phyloP scores from a whole-genome alignment of 2,113 vertebrate genomes.

The Hipposideros armiger region DNA sequence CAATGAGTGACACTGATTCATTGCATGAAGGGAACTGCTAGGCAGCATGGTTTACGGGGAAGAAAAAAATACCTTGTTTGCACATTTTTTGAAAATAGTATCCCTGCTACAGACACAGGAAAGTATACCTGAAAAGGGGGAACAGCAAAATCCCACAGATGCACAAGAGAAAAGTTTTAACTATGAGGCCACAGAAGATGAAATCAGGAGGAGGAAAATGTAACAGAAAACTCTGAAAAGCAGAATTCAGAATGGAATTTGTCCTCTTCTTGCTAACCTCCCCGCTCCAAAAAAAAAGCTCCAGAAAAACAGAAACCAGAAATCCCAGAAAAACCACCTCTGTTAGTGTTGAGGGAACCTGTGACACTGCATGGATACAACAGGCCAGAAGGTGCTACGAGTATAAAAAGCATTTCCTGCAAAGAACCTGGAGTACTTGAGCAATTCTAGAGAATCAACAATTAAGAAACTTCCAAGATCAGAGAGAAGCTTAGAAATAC shows the following conservation, averaged over 20 bases:
- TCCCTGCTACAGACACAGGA: constrained; percentile 51
- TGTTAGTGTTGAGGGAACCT: not conserved
- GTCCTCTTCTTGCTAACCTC: not conserved
- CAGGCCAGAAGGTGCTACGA: not conserved
- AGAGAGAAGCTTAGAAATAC: not conserved
- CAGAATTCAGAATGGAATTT: constrained; percentile 15
- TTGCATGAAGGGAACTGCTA: constrained; percentile 42
- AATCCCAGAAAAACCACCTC: constrained; percentile 6
- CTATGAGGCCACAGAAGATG: not conserved
- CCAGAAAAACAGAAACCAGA: not conserved
- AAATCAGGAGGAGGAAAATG: not conserved
- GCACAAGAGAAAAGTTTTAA: not conserved
- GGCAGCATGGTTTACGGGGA: constrained; percentile 69
- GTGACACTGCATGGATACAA: not conserved
- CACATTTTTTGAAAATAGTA: constrained; percentile 79
- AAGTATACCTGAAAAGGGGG: constrained; percentile 40
- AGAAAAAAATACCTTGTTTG: constrained; percentile 79
- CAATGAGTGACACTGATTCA: constrained; percentile 79
- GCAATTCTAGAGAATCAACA: not conserved
- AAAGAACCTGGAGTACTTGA: not conserved
- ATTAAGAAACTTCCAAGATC: not conserved
- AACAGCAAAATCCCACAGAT: constrained; percentile 52
- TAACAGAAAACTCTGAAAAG: not conserved
- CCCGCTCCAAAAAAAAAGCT: not conserved
- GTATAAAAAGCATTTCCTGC: not conserved